Evolutionary conservation across 2,888 invertebrate genomes (phyloP).

Genomic region (Ametastegia equiseti): DNA sequence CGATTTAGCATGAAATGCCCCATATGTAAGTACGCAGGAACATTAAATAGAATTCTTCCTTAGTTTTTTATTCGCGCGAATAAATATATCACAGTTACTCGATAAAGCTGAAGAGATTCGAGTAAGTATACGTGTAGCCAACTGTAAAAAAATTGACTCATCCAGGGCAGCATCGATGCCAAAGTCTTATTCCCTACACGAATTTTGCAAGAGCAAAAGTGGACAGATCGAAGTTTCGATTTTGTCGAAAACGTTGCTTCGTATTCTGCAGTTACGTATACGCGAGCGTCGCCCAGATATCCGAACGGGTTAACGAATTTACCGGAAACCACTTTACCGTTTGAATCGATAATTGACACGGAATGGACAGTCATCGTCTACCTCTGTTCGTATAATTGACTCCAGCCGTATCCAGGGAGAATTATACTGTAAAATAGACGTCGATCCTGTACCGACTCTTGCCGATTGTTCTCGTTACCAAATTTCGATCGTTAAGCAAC

Average conservation of each 20-base stretch:
- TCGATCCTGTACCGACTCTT: not conserved
- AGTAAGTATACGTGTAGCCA: too few species aligned
- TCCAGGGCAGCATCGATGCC: not conserved
- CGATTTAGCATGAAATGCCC: too few species aligned
- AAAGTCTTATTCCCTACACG: not conserved
- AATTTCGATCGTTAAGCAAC: not conserved
- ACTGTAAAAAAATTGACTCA: too few species aligned
- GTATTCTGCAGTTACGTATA: not conserved
- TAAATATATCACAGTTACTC: too few species aligned
- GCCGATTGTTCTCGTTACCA: not conserved
- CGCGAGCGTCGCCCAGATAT: slow-evolving; percentile 41
- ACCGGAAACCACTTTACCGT: slow-evolving; percentile 46
- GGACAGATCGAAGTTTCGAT: not conserved
- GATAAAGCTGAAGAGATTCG: too few species aligned
- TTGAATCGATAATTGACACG: slow-evolving; percentile 44
- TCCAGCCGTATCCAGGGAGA: slow-evolving; percentile 20
- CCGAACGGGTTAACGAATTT: slow-evolving; percentile 45
- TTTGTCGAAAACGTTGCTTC: slow-evolving; percentile 7
- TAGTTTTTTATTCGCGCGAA: too few species aligned
- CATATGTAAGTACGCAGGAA: too few species aligned
- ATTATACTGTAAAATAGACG: slow-evolving; percentile 15
- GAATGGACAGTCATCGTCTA: slow-evolving; percentile 45
- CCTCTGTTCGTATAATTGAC: slow-evolving; percentile 36
- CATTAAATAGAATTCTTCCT: too few species aligned
- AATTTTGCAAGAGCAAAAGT: not conserved